These are phyloP conservation scores for Plotosus lineatus DNA, from an alignment of 2,113 vertebrate species.

Conservation along the genomic window DNA sequence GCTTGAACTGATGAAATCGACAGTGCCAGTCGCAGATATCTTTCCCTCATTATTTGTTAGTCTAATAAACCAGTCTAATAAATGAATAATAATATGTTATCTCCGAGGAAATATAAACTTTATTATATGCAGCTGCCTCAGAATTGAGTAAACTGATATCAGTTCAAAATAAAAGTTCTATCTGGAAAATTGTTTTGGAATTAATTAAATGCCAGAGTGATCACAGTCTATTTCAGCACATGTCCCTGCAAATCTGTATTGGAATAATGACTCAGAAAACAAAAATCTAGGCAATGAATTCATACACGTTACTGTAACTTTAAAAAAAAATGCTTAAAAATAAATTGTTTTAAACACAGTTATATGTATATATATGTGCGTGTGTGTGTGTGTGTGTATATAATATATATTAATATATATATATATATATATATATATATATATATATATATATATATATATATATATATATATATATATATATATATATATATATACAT, in stretches of 20 bases:
- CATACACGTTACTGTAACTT: not conserved
- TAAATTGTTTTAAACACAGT: no score
- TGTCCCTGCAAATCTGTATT: not conserved
- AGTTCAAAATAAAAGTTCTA: not conserved
- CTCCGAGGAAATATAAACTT: not conserved
- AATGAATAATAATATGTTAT: not conserved
- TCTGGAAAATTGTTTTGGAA: not conserved
- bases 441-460: no score
- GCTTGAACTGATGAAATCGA: slow-evolving; percentile 60
- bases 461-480: no score
- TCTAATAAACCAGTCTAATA: slow-evolving; percentile 57
- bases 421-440: no score
- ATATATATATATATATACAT: no score
- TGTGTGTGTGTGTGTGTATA: no score
- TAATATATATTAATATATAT: no score
- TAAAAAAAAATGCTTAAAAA: not conserved
- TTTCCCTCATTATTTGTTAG: not conserved
- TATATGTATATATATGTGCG: no score
- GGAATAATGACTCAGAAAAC: not conserved
- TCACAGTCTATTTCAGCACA: not conserved
- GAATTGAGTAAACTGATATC: not conserved
- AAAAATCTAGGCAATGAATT: not conserved
- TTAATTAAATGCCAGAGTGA: not conserved
- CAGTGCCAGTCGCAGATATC: slow-evolving; percentile 44
- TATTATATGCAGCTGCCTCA: not conserved